phyloP scores from a whole-genome alignment of 2,113 vertebrate genomes.

The Nicator chloris region DNA sequence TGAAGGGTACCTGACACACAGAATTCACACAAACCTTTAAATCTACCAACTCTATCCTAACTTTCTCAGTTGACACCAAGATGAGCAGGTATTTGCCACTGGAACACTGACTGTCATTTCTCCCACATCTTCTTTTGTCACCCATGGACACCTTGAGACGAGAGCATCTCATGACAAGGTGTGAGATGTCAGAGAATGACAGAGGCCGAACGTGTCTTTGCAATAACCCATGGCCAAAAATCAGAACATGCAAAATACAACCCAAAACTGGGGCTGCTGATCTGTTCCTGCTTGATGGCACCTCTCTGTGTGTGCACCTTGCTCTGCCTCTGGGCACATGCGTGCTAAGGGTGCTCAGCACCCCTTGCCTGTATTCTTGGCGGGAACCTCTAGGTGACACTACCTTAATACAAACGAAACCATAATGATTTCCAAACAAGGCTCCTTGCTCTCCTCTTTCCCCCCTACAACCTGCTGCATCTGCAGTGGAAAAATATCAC shows the following conservation, averaged over 20 bases:
- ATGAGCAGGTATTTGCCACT: not conserved
- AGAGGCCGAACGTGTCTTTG: not conserved
- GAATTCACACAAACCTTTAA: not conserved
- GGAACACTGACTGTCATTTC: not conserved
- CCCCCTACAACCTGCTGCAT: not conserved
- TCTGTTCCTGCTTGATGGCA: not conserved
- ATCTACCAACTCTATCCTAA: not conserved
- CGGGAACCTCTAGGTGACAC: conserved; percentile 47
- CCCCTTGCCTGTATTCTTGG: conserved; percentile 28
- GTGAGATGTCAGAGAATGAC: not conserved
- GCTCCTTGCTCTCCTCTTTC: not conserved
- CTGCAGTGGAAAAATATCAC: not conserved
- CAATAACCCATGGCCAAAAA: not conserved
- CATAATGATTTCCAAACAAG: not conserved
- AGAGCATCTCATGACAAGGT: not conserved
- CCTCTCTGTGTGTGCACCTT: not conserved
- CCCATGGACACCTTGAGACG: not conserved
- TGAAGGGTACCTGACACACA: not conserved
- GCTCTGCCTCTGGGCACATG: accelerated
- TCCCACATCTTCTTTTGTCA: not conserved
- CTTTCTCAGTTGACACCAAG: not conserved
- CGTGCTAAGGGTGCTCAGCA: not conserved
- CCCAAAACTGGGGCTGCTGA: not conserved
- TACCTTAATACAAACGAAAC: conserved; percentile 39
- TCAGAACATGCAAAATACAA: not conserved